These are phyloP conservation scores for Sycophila sp. DNA, from an alignment of 1,140 invertebrate genomes.

Conservation along the genomic window DNA sequence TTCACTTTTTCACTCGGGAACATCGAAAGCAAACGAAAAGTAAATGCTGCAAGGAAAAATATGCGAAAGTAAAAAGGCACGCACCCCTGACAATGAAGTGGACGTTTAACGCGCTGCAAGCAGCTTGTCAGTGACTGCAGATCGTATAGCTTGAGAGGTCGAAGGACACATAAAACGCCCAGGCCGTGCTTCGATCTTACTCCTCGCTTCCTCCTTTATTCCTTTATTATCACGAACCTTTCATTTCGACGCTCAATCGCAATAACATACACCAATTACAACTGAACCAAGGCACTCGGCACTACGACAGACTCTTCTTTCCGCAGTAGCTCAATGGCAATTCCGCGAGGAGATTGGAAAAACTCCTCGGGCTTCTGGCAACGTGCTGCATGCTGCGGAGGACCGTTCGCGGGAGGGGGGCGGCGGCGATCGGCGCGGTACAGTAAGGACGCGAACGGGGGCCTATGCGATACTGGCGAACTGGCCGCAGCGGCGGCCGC, in stretches of 20 bases:
- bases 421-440: too few species aligned
- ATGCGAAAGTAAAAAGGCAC: not conserved
- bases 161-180: too few species aligned
- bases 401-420: too few species aligned
- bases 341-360: not conserved
- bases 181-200: too few species aligned
- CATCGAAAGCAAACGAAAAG: too few species aligned
- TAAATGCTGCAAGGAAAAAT: not conserved
- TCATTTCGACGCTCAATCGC: too few species aligned
- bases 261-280: too few species aligned
- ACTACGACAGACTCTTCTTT: not conserved
- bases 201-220: too few species aligned
- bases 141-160: too few species aligned
- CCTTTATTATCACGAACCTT: too few species aligned
- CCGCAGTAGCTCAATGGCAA: not conserved
- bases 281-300: not conserved
- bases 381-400: not conserved
- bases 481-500: too few species aligned
- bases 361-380: not conserved
- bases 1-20: too few species aligned
- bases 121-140: not conserved
- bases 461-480: constrained; percentile 14
- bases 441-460: not conserved
- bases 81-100: not conserved
- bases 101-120: not conserved